Evolutionary conservation across 2,888 invertebrate species (phyloP).

Genomic region (Drosophila sordidapex): DNA sequence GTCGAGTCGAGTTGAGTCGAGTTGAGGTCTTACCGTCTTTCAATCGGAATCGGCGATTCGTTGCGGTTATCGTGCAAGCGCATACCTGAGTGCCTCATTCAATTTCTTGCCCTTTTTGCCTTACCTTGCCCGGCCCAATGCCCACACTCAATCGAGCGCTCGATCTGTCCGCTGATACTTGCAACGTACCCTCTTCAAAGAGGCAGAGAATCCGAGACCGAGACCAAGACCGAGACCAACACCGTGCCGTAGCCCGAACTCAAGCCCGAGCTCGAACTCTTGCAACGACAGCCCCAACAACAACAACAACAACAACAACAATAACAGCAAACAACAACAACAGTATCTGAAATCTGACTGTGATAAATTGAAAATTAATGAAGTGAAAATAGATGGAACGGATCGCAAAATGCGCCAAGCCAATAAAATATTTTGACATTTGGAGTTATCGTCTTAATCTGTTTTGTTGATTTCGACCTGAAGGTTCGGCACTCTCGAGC

Average conservation of each 20-base stretch:
- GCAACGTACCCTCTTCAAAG: slow-evolving; percentile 71
- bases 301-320: slow-evolving; percentile 20
- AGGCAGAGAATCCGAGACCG: slow-evolving; percentile 8
- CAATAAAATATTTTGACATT: slow-evolving; percentile 85
- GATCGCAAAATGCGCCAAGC: slow-evolving; percentile 84
- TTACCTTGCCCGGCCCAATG: slow-evolving; percentile 22
- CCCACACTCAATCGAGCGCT: slow-evolving; percentile 53
- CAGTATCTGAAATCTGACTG: slow-evolving; percentile 83
- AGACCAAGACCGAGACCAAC: slow-evolving; percentile 8
- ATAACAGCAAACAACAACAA: background rate
- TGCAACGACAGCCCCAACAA: slow-evolving; percentile 31
- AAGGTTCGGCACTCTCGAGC: slow-evolving; percentile 36
- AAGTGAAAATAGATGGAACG: slow-evolving; percentile 85
- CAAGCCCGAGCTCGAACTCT: slow-evolving; percentile 11
- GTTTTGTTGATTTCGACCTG: slow-evolving; percentile 81
- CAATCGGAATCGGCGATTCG: slow-evolving; percentile 60
- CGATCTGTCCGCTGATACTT: slow-evolving; percentile 70
- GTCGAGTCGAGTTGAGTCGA: background rate
- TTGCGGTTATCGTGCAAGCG: slow-evolving; percentile 71
- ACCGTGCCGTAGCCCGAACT: slow-evolving; percentile 6
- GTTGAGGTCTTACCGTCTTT: slow-evolving; percentile 19
- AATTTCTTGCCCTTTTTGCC: slow-evolving; percentile 44
- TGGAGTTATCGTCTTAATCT: slow-evolving; percentile 84
- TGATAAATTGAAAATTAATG: slow-evolving; percentile 85
- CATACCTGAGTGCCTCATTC: slow-evolving; percentile 74